Conservation (phyloP, 2,888 invertebrate species). For the Morpho helenor region DNA sequence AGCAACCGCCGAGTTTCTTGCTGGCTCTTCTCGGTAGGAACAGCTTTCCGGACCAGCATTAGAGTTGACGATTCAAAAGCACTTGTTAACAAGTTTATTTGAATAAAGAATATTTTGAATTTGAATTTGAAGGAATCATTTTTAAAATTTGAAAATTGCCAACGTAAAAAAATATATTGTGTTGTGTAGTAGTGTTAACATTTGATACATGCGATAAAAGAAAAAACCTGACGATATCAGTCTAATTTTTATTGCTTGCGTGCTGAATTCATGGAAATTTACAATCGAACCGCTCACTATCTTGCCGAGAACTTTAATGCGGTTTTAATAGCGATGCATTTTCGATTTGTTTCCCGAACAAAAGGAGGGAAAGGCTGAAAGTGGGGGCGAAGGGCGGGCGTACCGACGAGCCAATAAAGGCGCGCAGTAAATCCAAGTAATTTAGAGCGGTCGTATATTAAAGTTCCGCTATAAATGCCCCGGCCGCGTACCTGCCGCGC, state of each 20-base stretch:
- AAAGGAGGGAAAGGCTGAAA: constrained; percentile 44
- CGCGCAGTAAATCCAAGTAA: constrained; percentile 77
- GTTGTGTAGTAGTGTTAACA: background rate
- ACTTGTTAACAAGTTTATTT: too few relatives aligned
- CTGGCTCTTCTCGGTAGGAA: too few relatives aligned
- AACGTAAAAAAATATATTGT: too few relatives aligned
- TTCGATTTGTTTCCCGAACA: constrained; percentile 32
- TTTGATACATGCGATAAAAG: constrained; percentile 13
- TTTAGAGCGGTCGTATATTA: constrained; percentile 77
- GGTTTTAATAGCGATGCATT: constrained; percentile 30
- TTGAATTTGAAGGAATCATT: too few relatives aligned
- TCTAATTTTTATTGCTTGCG: constrained; percentile 16
- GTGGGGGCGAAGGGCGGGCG: constrained; percentile 53
- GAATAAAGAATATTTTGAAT: too few relatives aligned
- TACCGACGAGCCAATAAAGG: constrained; percentile 73
- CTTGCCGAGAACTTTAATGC: constrained; percentile 23
- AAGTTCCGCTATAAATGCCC: constrained; percentile 73
- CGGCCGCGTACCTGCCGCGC: constrained; percentile 66
- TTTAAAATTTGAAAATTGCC: too few relatives aligned
- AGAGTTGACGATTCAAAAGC: too few relatives aligned
- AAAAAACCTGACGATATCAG: constrained; percentile 9
- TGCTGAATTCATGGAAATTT: constrained; percentile 21
- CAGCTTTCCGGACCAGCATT: too few relatives aligned
- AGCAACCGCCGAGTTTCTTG: too few relatives aligned
- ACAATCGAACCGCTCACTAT: constrained; percentile 12